Conservation (phyloP, 2,888 invertebrate genomes). For the Chromoteleia sp. region DNA sequence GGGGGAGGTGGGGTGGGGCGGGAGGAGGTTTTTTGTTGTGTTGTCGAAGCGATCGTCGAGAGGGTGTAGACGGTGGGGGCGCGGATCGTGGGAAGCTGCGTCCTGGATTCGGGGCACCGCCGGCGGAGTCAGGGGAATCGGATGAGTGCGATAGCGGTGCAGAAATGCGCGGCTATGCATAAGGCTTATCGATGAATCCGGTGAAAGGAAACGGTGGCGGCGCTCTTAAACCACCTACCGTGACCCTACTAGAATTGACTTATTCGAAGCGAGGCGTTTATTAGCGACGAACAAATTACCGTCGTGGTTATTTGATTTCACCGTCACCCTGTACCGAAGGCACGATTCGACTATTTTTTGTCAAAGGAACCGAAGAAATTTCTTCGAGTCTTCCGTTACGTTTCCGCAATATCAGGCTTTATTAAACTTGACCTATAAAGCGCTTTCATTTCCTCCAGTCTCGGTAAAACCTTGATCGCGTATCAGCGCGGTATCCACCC, state of each 20-base stretch:
- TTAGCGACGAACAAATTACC: conserved; percentile 49
- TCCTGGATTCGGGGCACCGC: conserved; percentile 17
- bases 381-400: conserved; percentile 14
- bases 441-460: conserved; percentile 46
- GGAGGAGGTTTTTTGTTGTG: too few species aligned
- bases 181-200: conserved; percentile 64
- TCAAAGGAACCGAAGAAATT: not conserved
- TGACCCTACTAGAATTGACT: conserved; percentile 64
- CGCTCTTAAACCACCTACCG: conserved; percentile 40
- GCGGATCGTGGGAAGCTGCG: conserved; percentile 35
- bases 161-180: conserved; percentile 36
- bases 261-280: conserved; percentile 52
- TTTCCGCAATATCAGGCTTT: conserved; percentile 24
- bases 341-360: too few species aligned
- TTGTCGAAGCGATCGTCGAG: too few species aligned
- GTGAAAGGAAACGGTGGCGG: conserved; percentile 68
- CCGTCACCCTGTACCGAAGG: not conserved
- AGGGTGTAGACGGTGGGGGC: conserved; percentile 8
- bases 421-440: conserved; percentile 52
- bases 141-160: conserved; percentile 48
- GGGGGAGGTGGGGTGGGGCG: too few species aligned
- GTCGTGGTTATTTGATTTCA: conserved; percentile 26
- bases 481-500: conserved; percentile 42
- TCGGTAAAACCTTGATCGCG: conserved; percentile 42
- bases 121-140: conserved; percentile 24